Evolutionary conservation across 1,140 invertebrate species (phyloP), one percentile per base, ranked within the genome.

Genomic region (Aphelenchoides besseyi): DNA sequence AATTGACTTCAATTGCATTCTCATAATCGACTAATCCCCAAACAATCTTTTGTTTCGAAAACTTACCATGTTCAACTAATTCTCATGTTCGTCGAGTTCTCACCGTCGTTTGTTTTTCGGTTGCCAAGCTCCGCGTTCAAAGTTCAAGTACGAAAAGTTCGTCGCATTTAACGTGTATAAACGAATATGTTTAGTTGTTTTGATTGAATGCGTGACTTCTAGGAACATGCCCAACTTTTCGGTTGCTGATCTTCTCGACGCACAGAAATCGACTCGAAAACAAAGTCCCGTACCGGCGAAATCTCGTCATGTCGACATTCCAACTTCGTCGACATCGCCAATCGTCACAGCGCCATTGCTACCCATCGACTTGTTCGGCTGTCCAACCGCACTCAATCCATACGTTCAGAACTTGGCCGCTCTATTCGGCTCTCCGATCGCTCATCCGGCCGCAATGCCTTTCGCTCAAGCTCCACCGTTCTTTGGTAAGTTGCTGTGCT

Each of bases 401-500:
- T 48, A 48, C 41, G 41, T 48, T 12, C 23, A 12, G 12, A 59
- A 18, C 18, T 33, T 59, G 5, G 32, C 5, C 26, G 55, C 55
- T 23, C 5, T 59, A 5, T 59, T 59, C 55, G 18, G 18, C 18
- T 23, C 55, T 5, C 55, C 5, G 18, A 5, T 59, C 55, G 18
- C 5, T 33, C 55, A 59, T 33, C 55, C 55, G 55, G 55, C 55
- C 12, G 55, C 55, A 5, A 8, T 8, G 5, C 55, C 55, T 8
- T 59, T 59, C 55, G 18, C 55, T 33, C 55, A 59, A 28, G 5
- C 12, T 5, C 26, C 55, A 12, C 55, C 55, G 5, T 59, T 59
- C 55, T 59, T 59, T 33, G 55, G 55, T 59, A 16, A 28, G 55
- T 59, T 59, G 5, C 55, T 48, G 12, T 23, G 41, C 12, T 48